Percentiles rank a stretch among this genome's conserved stretches.
These are phyloP conservation scores for Calameuta filiformis DNA, from an alignment of 2,888 invertebrate species.

Conservation along the genomic window DNA sequence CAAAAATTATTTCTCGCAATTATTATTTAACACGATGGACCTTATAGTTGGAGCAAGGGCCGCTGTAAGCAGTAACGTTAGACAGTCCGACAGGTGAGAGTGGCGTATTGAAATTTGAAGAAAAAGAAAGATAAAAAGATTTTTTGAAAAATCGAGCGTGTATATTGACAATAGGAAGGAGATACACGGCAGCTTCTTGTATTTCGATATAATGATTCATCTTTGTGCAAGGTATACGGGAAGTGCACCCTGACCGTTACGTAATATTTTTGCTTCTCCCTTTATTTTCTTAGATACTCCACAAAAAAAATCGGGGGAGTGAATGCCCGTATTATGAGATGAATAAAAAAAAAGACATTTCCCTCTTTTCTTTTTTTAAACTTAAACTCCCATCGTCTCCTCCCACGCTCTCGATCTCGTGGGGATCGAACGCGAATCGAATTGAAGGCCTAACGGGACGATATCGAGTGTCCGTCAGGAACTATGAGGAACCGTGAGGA, in stretches of 20 bases:
- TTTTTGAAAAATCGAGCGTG: not conserved
- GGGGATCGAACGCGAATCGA: conserved; percentile 39
- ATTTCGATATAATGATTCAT: not conserved
- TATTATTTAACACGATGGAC: too few relatives aligned
- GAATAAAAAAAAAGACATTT: not conserved
- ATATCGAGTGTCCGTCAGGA: conserved; percentile 54
- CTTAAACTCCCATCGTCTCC: not conserved
- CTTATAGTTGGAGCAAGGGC: not conserved
- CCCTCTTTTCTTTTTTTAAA: not conserved
- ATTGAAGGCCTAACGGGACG: conserved; percentile 57
- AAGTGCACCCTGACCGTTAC: conserved; percentile 3
- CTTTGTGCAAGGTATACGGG: not conserved
- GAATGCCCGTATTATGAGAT: not conserved
- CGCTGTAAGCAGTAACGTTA: not conserved
- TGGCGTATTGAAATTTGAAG: not conserved
- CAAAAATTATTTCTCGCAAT: too few relatives aligned
- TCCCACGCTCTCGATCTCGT: conserved; percentile 38
- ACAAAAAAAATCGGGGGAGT: not conserved
- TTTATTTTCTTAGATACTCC: not conserved
- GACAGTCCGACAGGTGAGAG: not conserved
- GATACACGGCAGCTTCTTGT: not conserved
- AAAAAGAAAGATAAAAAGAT: not conserved
- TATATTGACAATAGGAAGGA: not conserved
- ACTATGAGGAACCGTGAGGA: conserved; percentile 17
- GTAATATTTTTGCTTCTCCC: not conserved